phyloP scores from a whole-genome alignment of 2,888 invertebrate genomes.

The Morinoia aosen region DNA sequence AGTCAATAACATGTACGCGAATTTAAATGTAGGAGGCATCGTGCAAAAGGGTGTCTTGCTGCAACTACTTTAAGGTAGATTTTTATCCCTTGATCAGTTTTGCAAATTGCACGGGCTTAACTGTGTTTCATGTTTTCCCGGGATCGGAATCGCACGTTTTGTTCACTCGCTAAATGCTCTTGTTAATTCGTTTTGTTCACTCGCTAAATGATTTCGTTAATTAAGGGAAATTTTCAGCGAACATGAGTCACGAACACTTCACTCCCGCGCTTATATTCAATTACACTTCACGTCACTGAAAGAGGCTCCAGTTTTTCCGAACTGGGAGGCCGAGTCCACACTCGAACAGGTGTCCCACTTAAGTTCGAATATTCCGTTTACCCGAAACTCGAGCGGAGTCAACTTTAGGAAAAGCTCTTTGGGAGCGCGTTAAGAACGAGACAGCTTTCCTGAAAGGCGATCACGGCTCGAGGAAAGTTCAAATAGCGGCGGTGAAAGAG shows the following conservation, averaged over 20 bases:
- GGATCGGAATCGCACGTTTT: neutral
- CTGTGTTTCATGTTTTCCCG: neutral
- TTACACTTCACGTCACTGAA: neutral
- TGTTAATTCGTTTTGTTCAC: neutral
- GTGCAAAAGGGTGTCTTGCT: neutral
- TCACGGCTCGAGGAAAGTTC: slow-evolving; percentile 24
- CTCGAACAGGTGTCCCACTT: slow-evolving; percentile 35
- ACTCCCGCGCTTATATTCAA: neutral
- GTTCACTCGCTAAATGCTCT: neutral
- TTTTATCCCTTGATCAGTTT: neutral
- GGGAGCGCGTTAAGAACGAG: neutral
- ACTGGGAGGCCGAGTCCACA: neutral
- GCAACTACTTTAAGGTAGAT: neutral
- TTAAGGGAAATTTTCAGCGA: neutral
- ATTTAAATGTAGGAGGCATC: neutral
- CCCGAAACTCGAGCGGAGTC: neutral
- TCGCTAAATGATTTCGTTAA: neutral
- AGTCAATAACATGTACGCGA: neutral
- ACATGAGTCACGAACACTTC: neutral
- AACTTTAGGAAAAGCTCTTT: neutral
- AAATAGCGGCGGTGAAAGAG: slow-evolving; percentile 27
- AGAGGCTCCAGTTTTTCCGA: neutral
- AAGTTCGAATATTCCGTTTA: neutral
- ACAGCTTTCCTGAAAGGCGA: neutral
- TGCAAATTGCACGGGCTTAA: neutral